Conservation (phyloP, 2,113 vertebrate species). For the Cinclus mexicanus region DNA sequence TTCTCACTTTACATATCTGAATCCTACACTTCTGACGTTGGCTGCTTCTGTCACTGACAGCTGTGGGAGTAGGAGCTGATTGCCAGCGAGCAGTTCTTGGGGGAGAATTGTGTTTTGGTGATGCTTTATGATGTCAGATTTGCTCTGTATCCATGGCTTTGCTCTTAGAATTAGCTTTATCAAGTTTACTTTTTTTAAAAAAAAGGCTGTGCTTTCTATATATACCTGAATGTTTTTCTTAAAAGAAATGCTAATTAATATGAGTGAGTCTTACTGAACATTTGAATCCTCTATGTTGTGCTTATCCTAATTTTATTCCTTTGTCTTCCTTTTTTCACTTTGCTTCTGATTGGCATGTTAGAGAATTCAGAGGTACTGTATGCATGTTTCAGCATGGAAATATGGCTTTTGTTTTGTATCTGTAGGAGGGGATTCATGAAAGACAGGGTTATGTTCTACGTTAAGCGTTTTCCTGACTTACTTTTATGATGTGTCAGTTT, state of each 20-base stretch:
- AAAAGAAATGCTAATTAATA: neutral
- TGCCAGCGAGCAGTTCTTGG: neutral
- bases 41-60: constrained; percentile 16
- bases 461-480: neutral
- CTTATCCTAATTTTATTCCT: constrained; percentile 66
- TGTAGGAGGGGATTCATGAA: neutral
- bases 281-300: constrained; percentile 34
- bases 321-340: constrained; percentile 64
- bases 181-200: neutral
- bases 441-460: neutral
- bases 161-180: neutral
- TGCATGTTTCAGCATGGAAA: constrained; percentile 65
- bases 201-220: neutral
- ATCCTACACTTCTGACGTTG: neutral
- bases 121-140: neutral
- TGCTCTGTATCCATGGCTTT: constrained; percentile 3
- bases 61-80: neutral
- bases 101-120: neutral
- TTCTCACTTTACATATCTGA: neutral
- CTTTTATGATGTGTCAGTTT: neutral
- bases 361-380: constrained; percentile 71
- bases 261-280: constrained; percentile 3
- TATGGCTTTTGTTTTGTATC: neutral
- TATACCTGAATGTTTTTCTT: constrained; percentile 13
- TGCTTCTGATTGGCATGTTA: constrained; percentile 65